These are phyloP conservation scores for Drosophila mayri DNA, from an alignment of 1,140 invertebrate species.

Conservation along the genomic window DNA sequence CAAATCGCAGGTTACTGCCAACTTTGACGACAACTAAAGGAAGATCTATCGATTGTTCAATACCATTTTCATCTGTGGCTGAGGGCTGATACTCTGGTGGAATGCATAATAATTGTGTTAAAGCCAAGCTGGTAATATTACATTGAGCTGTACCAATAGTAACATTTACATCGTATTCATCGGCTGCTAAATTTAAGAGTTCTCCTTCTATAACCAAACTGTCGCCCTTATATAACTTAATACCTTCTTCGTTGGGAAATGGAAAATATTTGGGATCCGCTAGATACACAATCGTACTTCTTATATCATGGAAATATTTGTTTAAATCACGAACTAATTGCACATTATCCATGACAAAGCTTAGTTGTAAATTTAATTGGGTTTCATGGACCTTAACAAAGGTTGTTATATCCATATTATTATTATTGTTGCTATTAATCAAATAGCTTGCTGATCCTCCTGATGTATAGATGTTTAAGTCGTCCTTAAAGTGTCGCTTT, in stretches of 20 bases:
- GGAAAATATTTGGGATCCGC: constrained; percentile 96
- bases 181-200: constrained; percentile 95
- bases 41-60: constrained; percentile 90
- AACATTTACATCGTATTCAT: constrained; percentile 96
- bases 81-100: constrained; percentile 94
- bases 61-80: constrained; percentile 93
- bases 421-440: constrained; percentile 6
- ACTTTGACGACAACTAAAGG: constrained; percentile 96
- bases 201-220: constrained; percentile 98
- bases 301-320: constrained; percentile 92
- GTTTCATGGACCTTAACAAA: constrained; percentile 85
- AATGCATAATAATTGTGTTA: constrained; percentile 95
- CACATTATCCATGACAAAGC: constrained; percentile 98
- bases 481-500: constrained; percentile 27
- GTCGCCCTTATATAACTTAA: constrained; percentile 97
- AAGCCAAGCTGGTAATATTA: constrained; percentile 96
- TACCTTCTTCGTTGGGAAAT: constrained; percentile 90
- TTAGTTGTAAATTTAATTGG: constrained; percentile 90
- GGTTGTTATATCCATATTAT: constrained; percentile 62
- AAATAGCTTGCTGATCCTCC: constrained; percentile 49
- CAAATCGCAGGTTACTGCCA: constrained; percentile 93
- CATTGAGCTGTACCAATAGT: constrained; percentile 95
- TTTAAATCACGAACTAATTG: constrained; percentile 94
- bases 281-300: constrained; percentile 93
- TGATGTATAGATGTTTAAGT: constrained; percentile 50